Evolutionary conservation across 2,797 vertebrate species (phyloP).

Genomic region (Eleutherodactylus coqui): DNA sequence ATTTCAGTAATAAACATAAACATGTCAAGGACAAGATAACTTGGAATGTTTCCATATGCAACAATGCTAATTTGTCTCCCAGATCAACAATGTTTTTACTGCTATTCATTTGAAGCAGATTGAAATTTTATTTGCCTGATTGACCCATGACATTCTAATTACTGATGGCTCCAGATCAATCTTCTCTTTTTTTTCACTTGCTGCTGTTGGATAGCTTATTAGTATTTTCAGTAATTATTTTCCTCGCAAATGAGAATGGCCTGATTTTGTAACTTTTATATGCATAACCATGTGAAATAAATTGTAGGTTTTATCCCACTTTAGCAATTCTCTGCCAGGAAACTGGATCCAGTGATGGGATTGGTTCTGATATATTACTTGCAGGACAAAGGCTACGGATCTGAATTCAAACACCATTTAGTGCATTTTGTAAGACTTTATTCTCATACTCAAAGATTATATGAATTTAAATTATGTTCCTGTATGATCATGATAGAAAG

Average conservation of each 20-base stretch:
- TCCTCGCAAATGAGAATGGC: slow-evolving; percentile 66
- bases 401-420: background rate
- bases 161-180: slow-evolving; percentile 68
- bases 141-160: slow-evolving; percentile 71
- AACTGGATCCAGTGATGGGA: background rate
- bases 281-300: slow-evolving; percentile 56
- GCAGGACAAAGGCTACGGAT: background rate
- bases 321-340: background rate
- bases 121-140: slow-evolving; percentile 58
- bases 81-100: slow-evolving; percentile 50
- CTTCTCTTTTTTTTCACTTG: slow-evolving; percentile 55
- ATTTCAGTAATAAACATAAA: slow-evolving; percentile 32
- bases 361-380: background rate
- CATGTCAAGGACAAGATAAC: slow-evolving; percentile 42
- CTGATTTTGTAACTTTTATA: slow-evolving; percentile 64
- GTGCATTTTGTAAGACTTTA: no score
- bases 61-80: slow-evolving; percentile 48
- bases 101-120: slow-evolving; percentile 44
- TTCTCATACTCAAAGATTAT: no score
- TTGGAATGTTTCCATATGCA: slow-evolving; percentile 23
- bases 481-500: no score
- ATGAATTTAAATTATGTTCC: no score
- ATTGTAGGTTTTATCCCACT: background rate
- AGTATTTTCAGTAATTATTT: slow-evolving; percentile 64
- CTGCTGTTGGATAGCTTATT: slow-evolving; percentile 53